phyloP scores from a whole-genome alignment of 2,888 invertebrate species.

The Lithophane ornitopus region DNA sequence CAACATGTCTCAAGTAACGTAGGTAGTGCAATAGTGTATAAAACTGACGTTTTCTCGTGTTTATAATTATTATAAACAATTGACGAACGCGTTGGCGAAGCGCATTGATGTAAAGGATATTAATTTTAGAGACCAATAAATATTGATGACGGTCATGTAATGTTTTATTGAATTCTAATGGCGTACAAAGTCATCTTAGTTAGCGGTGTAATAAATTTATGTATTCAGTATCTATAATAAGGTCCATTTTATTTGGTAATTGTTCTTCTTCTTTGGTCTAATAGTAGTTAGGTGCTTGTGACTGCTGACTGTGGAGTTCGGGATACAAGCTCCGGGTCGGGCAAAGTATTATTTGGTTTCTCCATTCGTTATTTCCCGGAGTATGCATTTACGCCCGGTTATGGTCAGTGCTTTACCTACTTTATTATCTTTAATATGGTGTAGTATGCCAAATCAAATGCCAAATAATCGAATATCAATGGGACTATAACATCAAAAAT shows the following conservation, averaged over 20 bases:
- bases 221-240: neutral
- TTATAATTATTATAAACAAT: slow-evolving; percentile 49
- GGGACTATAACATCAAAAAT: neutral
- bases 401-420: neutral
- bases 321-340: neutral
- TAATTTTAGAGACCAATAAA: slow-evolving; percentile 81
- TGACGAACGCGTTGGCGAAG: slow-evolving; percentile 68
- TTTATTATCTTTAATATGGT: neutral
- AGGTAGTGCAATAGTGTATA: slow-evolving; percentile 18
- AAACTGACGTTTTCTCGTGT: slow-evolving; percentile 20
- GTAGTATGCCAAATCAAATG: too few relatives aligned
- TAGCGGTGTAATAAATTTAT: too few relatives aligned
- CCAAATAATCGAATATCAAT: too few relatives aligned
- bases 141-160: slow-evolving; percentile 69
- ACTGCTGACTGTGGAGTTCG: neutral
- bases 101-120: slow-evolving; percentile 72
- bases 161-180: slow-evolving; percentile 60
- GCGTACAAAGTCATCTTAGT: neutral
- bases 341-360: neutral
- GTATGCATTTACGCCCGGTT: neutral
- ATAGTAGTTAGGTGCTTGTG: neutral
- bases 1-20: slow-evolving; percentile 13
- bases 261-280: too few relatives aligned
- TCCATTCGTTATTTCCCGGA: neutral
- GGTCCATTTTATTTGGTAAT: neutral